Base-by-base conservation (phyloP, 2,888 invertebrate genomes). In the Erebia palarica region DNA sequence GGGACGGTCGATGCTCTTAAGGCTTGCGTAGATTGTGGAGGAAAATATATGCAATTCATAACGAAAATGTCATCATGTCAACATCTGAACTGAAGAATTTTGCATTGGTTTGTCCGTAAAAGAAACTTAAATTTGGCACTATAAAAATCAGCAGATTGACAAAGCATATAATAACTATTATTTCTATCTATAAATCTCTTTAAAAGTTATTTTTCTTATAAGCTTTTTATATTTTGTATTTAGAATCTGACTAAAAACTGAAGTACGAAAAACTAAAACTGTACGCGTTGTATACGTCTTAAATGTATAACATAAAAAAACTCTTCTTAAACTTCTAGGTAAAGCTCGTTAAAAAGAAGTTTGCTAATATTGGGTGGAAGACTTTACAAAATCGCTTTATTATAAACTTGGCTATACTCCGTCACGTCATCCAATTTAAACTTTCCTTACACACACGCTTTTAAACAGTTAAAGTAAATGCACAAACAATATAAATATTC, bases 401-500 rank as follows among this genome's bases (percentile, higher is more conserved):
- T 72, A 67, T 74, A 68, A 74, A 74, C 72, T 69, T 51, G 72
- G 72, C 69, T 72, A 72, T 72, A 72, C 73, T 59, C 66, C 67
- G 73, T 74, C 73, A 74, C 72, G 75, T 64, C 72, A 75, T 74
- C 75, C 73, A 78, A 77, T 78, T 77, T 77, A 74, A 78, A 79
- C 74, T 78, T 78, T 72, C 65, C 61, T 75, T 68, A 76, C 74
- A 73, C 75, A 76, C 71, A 73, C 72, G 76, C 71, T 74, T 72
- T 71, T 72, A 69, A 65, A 71, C 71, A 82, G 79, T 84, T 81
- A 76, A 84, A 86, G 83, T 84, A 84, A 82, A 85, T 83, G 82
- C 84, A 84, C 84, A 85, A 84, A 81, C 83, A 81, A 71, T 84
- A 88, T 89, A 88, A 88, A 87, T 90, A 89, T 88, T 90, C 89